These are phyloP conservation scores for Holothuria glaberrima DNA, from an alignment of 35 echinoderm and acorn worm genomes.

Conservation along the genomic window DNA sequence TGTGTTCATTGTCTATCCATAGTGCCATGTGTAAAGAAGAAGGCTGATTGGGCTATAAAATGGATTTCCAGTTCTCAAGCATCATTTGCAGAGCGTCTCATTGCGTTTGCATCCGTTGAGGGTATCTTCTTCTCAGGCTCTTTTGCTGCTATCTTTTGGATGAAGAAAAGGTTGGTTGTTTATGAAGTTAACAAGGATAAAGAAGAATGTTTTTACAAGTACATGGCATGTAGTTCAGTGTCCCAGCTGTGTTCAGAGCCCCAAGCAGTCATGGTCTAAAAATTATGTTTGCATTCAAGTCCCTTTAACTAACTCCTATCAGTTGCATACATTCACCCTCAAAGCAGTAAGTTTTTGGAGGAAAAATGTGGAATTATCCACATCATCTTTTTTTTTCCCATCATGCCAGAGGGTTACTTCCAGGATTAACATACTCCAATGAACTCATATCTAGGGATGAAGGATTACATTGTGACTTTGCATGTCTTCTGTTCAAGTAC, in stretches of 20 bases:
- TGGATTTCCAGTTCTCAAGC: conserved; percentile 78
- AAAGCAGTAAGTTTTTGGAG: not conserved
- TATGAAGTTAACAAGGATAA: too few species aligned
- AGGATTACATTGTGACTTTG: conserved; percentile 98
- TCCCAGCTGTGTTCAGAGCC: too few species aligned
- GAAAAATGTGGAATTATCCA: not conserved
- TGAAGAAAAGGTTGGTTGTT: conserved; percentile 85
- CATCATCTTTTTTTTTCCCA: conserved; percentile 36
- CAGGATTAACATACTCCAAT: conserved; percentile 94
- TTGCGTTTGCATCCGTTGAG: conserved; percentile 93
- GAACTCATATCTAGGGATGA: conserved; percentile 94
- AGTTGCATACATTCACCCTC: not conserved
- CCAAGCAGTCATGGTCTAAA: too few species aligned
- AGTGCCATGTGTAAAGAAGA: conserved; percentile 97
- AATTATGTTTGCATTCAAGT: too few species aligned
- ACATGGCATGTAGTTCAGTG: too few species aligned
- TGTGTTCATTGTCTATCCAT: not conserved
- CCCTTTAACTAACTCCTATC: not conserved
- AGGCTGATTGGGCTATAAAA: conserved; percentile 94
- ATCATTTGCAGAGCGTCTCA: conserved; percentile 77
- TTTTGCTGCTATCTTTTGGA: conserved; percentile 97
- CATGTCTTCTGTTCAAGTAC: conserved; percentile 85
- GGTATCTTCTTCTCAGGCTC: conserved; percentile 98
- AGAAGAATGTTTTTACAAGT: too few species aligned
- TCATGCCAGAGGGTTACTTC: conserved; percentile 90